These are phyloP conservation scores for Myopa tessellatipennis DNA, from an alignment of 2,888 invertebrate species.

Conservation along the genomic window DNA sequence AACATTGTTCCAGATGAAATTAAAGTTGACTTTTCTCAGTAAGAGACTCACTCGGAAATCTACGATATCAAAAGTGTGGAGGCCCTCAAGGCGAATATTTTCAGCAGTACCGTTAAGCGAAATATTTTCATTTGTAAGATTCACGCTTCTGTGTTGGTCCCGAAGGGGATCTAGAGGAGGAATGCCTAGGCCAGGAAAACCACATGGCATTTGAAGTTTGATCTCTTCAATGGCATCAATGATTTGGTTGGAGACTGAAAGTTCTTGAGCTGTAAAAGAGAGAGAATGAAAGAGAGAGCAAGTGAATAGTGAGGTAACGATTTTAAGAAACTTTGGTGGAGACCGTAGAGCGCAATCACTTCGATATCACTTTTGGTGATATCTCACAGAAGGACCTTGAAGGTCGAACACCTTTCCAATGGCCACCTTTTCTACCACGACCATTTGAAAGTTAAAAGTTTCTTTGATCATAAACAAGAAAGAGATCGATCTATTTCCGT, in stretches of 20 bases:
- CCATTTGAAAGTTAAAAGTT: no score
- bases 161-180: constrained; percentile 58
- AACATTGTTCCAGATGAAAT: constrained; percentile 53
- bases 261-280: constrained; percentile 47
- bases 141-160: constrained; percentile 49
- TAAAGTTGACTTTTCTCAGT: constrained; percentile 50
- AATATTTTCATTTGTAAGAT: constrained; percentile 43
- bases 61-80: constrained; percentile 56
- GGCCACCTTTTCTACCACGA: no score
- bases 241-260: constrained; percentile 52
- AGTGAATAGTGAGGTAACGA: background rate
- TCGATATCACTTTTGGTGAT: no score
- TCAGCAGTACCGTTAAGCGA: constrained; percentile 51
- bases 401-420: no score
- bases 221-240: constrained; percentile 50
- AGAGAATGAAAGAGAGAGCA: background rate
- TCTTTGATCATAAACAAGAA: no score
- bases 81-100: constrained; percentile 51
- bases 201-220: constrained; percentile 54
- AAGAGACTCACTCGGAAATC: constrained; percentile 49
- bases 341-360: no score
- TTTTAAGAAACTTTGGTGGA: no score
- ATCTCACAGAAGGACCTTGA: no score
- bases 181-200: constrained; percentile 55
- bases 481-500: no score